Base-by-base conservation (phyloP, 1,140 invertebrate genomes). In the Phenacoccus solenopsis region DNA sequence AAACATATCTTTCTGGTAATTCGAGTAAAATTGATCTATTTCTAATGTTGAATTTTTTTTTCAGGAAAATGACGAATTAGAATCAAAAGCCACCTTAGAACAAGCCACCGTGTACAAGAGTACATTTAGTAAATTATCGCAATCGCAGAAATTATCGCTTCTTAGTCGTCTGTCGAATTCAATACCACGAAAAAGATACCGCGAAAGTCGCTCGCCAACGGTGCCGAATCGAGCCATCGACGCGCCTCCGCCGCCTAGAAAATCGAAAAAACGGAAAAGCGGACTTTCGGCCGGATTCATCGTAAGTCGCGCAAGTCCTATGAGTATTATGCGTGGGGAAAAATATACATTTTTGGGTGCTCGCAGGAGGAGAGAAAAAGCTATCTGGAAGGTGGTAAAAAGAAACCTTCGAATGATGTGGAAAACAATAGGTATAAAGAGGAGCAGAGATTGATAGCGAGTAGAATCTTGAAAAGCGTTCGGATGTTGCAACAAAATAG, bases 381-480 rank as follows among this genome's bases (percentile, higher is more conserved):
- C 22, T 35, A 69, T 28, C 25, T 84, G 79, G 85, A 88, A 83
- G 83, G 78, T 82, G 84, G 74, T 79, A 86, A 69, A 81, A 85
- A 78, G 87, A 90, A 73, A 86, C 88, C 69, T 13, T 64, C 13
- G 12, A 3, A 32, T 32, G 30, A 49, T n/a, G 38, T 64, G 10
- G 85, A 84, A 77, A 79, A 80, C 70, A 87, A 88, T 82, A 83
- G 86, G 56, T 78, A 78, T 25, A 25, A 64, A 24, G 20, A 64
- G 7, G 22, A 64, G 9, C 59, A 64, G 56, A 87, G 89, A 69
- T 82, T 86, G 70, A 83, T 84, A 78, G 83, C 82, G 76, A 84
- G 83, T 72, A 81, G 86, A 9, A 88, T 90, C 78, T 82, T 87
- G 75, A 89, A 89, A 79, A 89, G 87, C 78, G 84, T 90, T 83